Percentiles rank a stretch among this genome's conserved stretches.
Evolutionary conservation across 2,113 vertebrate genomes (phyloP).

Genomic region (Nothocercus julius): DNA sequence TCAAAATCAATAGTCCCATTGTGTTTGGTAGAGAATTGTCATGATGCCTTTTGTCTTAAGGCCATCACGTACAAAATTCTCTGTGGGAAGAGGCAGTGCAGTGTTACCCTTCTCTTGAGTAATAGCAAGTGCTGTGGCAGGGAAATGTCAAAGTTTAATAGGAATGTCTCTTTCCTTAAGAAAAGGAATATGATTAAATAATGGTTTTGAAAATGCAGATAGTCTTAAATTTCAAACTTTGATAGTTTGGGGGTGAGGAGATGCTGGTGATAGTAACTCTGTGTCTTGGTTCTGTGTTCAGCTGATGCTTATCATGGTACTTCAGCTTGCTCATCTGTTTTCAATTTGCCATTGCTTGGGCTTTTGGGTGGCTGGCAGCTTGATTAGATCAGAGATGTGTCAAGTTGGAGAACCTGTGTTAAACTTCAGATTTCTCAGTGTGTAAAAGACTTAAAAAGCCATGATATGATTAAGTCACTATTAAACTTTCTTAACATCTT

Average conservation of each 20-base stretch:
- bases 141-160: background rate
- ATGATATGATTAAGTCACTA: background rate
- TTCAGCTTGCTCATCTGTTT: background rate
- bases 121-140: background rate
- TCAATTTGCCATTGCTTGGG: background rate
- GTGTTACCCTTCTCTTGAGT: slow-evolving; percentile 19
- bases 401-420: background rate
- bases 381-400: background rate
- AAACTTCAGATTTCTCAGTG: background rate
- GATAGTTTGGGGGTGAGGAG: background rate
- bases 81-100: background rate
- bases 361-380: background rate
- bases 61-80: background rate
- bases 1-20: slow-evolving; percentile 42
- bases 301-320: background rate
- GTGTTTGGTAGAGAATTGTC: slow-evolving; percentile 18
- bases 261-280: background rate
- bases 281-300: background rate
- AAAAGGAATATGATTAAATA: background rate
- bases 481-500: background rate
- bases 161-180: background rate
- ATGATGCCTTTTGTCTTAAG: slow-evolving; percentile 38
- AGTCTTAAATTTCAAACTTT: background rate
- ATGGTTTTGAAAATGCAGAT: background rate
- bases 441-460: background rate